A percentile compares a stretch with the other conserved stretches of the same genome.
Conservation (phyloP, 2,797 vertebrate species). For the Gambusia yucatana region DNA sequence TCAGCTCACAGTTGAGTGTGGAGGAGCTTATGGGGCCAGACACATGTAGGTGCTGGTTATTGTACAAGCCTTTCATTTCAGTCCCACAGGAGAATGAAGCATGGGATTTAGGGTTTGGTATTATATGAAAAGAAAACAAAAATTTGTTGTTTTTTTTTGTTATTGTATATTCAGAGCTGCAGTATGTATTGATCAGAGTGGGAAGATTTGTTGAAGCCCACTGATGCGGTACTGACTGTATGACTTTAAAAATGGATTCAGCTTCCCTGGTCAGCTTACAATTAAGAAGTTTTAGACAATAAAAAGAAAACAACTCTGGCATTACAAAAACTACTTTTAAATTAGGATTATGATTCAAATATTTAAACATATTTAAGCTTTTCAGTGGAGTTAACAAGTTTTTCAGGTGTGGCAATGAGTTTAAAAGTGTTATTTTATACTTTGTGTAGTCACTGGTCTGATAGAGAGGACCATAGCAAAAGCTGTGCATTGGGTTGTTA, state of each 20-base stretch:
- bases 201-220: conserved; percentile 29
- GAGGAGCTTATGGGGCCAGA: conserved; percentile 73
- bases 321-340: background rate
- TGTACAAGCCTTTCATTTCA: conserved; percentile 71
- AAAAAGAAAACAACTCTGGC: background rate
- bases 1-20: conserved; percentile 58
- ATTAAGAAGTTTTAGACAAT: conserved; percentile 19
- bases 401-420: conserved; percentile 30
- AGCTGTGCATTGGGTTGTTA: background rate
- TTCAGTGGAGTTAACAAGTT: background rate
- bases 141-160: conserved; percentile 45
- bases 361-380: background rate
- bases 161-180: conserved; percentile 69
- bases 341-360: background rate
- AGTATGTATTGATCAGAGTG: conserved; percentile 67
- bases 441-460: conserved; percentile 54
- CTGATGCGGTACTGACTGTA: conserved; percentile 35
- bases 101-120: conserved; percentile 64
- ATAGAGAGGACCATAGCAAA: background rate
- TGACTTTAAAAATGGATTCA: conserved; percentile 40
- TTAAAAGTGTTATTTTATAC: conserved; percentile 58
- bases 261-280: conserved; percentile 35
- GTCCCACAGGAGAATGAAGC: conserved; percentile 69
- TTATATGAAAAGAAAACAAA: conserved; percentile 60
- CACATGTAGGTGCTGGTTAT: conserved; percentile 78